These are phyloP conservation scores for Leptosomus discolor DNA, from an alignment of 2,113 vertebrate genomes.

Conservation along the genomic window DNA sequence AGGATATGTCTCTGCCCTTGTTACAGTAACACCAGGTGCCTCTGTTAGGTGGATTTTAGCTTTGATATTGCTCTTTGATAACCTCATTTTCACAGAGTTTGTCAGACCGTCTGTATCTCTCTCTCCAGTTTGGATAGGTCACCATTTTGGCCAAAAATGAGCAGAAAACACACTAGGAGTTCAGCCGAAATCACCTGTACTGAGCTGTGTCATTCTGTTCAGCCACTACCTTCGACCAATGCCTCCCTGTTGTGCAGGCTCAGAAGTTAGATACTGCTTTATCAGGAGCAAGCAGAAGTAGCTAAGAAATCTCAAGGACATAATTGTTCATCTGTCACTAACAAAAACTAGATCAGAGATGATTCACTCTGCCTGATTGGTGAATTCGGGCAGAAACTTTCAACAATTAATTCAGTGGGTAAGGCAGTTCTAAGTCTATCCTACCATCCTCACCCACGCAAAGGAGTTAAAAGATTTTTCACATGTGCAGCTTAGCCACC, in stretches of 20 bases:
- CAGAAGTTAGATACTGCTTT: neutral
- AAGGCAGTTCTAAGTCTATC: neutral
- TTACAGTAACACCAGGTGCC: neutral
- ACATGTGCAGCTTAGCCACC: neutral
- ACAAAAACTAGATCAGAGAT: neutral
- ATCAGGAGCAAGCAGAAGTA: neutral
- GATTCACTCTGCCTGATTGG: neutral
- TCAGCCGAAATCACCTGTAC: neutral
- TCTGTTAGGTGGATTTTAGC: neutral
- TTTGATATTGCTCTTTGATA: neutral
- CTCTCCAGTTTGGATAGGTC: neutral
- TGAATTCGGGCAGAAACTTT: neutral
- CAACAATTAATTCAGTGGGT: neutral
- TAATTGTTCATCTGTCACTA: constrained; percentile 10
- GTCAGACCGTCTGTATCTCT: neutral
- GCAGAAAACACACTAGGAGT: neutral
- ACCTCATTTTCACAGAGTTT: neutral
- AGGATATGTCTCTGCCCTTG: neutral
- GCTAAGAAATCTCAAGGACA: neutral
- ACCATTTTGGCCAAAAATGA: neutral
- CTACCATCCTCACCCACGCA: neutral
- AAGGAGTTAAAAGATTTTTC: neutral
- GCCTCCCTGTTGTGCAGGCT: neutral
- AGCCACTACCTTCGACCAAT: neutral
- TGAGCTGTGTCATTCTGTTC: neutral